Percentiles rank a stretch among this genome's conserved stretches.
These are phyloP conservation scores for Drosophila simulans DNA, from an alignment of 1,140 invertebrate genomes.

Conservation along the genomic window DNA sequence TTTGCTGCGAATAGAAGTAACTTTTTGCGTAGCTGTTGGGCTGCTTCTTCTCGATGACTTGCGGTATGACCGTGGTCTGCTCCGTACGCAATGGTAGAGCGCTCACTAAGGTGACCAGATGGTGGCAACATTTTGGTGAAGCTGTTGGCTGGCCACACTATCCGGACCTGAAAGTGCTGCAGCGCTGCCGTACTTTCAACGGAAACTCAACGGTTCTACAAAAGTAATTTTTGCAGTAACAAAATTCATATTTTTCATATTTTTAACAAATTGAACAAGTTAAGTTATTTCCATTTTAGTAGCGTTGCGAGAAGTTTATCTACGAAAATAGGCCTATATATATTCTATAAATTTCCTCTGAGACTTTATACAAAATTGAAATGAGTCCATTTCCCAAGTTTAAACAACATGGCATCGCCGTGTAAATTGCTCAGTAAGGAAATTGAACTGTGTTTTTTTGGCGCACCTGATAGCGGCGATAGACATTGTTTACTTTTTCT, in stretches of 20 bases:
- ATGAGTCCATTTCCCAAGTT: too few species aligned
- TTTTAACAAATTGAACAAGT: too few species aligned
- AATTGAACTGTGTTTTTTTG: neutral
- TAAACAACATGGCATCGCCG: neutral
- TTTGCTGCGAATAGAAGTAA: slow-evolving; percentile 65
- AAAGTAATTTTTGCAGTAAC: neutral
- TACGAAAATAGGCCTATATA: too few species aligned
- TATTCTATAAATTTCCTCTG: too few species aligned
- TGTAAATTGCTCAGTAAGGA: neutral
- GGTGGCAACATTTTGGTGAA: neutral
- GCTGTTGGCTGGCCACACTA: neutral
- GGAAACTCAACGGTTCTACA: neutral
- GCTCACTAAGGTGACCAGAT: too few species aligned
- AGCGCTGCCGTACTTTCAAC: neutral
- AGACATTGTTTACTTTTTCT: neutral
- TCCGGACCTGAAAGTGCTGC: neutral
- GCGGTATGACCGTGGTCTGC: neutral
- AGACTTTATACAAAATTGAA: too few species aligned
- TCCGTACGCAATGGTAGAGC: neutral
- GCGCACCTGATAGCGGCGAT: neutral
- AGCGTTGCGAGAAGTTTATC: too few species aligned
- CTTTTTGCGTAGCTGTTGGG: slow-evolving; percentile 50
- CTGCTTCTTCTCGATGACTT: slow-evolving; percentile 8
- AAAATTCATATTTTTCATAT: neutral
- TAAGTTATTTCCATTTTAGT: too few species aligned